Base-by-base conservation (phyloP, 2,113 vertebrate genomes). In the Charadrius vociferus region DNA sequence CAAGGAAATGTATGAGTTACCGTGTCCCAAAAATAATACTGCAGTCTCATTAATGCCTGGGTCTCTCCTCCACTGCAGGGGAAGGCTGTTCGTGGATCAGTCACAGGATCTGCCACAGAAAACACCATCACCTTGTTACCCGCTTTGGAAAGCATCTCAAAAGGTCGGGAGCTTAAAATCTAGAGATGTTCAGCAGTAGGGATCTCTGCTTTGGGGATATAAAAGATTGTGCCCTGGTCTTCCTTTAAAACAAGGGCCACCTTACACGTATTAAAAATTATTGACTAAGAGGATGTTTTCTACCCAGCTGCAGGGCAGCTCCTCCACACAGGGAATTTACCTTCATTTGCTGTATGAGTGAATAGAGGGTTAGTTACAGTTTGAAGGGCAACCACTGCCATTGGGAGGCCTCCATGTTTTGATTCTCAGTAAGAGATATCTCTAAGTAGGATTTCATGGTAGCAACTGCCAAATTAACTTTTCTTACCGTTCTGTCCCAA, bases 21-120 rank as follows among this genome's bases (percentile, higher is more conserved):
- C 56, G 97, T 99, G 59, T 99, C 98, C 98, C 99, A 99, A 30
- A 99, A 98, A 88, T 99, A 99, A 97, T 99, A 98, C 47, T 98
- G 97, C 36, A 99, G 93, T 81, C 98, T 97, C 92, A 94, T 97
- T 74, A 99, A 95, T 77, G 98, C 98, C n/a, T 98, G 98, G 65
- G 95, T 98, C 93, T 99, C 98, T 85, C 98, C 99, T 59, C 98
- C 98, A 7, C 88, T 95, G 81, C 98, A 99, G 43, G 98, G 98
- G 74, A 99, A 99, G 22, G 98, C 98, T 36, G 98, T 98, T 68
- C 97, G 96, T 55, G 98, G 97, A 89, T 99, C 99, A 39, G 70
- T 63, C 90, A 77, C 43, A 1, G 98, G 82, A 88, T 98, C 99
- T 99, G 88, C 39, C 26, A 92, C 53, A 88, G 41, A 90, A 89